These are phyloP conservation scores for Brachymystax lenok DNA, from an alignment of 2,797 vertebrate species.

Conservation along the genomic window DNA sequence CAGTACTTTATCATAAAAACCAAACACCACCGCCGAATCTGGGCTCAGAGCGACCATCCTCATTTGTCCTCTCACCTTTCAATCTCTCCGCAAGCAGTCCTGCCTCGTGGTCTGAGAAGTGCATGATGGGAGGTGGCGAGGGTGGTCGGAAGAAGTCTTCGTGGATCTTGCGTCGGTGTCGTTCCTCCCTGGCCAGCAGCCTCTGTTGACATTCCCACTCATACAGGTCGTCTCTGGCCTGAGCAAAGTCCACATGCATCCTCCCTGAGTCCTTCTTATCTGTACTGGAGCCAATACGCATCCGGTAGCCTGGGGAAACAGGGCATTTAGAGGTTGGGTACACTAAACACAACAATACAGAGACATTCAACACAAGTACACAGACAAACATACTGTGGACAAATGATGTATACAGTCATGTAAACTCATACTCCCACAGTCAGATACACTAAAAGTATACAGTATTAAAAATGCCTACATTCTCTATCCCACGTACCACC, in stretches of 20 bases:
- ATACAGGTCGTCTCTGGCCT: conserved; percentile 84
- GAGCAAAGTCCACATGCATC: conserved; percentile 85
- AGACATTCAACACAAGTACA: background rate
- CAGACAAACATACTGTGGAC: background rate
- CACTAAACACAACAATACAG: background rate
- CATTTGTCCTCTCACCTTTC: conserved; percentile 72
- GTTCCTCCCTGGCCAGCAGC: conserved; percentile 82
- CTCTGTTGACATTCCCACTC: conserved; percentile 88
- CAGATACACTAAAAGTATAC: background rate
- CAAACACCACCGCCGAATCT: too few relatives aligned
- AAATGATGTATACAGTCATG: background rate
- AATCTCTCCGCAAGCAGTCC: conserved; percentile 79
- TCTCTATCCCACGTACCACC: background rate
- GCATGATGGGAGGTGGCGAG: conserved; percentile 82
- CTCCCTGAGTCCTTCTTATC: conserved; percentile 86
- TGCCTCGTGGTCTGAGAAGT: conserved; percentile 85
- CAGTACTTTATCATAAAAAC: too few relatives aligned
- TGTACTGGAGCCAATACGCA: conserved; percentile 85
- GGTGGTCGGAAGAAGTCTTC: conserved; percentile 79
- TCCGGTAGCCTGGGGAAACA: conserved; percentile 76
- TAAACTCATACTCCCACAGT: background rate
- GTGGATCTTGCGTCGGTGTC: conserved; percentile 78
- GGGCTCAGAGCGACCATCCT: too few relatives aligned
- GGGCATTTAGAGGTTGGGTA: background rate
- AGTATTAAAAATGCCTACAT: background rate